Base-by-base conservation (phyloP, 2,797 vertebrate genomes). In the Pristis pectinata region DNA sequence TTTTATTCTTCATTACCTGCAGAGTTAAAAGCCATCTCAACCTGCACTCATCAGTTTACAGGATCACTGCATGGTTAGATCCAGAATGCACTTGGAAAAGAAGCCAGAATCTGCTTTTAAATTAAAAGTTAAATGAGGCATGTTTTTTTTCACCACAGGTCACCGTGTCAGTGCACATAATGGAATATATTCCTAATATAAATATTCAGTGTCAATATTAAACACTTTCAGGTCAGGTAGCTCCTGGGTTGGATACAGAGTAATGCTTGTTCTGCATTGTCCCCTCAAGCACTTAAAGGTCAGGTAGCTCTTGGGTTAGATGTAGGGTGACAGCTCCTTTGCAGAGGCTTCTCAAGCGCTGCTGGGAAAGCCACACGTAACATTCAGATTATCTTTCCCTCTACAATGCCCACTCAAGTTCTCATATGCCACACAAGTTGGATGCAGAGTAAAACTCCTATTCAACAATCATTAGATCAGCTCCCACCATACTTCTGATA, bases 271-370 rank as follows among this genome's bases (percentile, higher is more conserved):
- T 67, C 53, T 67, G 61, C 61, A 41, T 41, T 41, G 64, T 67
- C n/a, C 61, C 87, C 87, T 41, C 59, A 37, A 91, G 87, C 87
- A 67, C 61, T 91, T 19, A 24, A 8, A 91, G 87, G 59, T 91
- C 87, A 91, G 61, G 61, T 64, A n/a, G 34, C 56, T 89, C 85
- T 61, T 61, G 56, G 85, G 85, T 89, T 89, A 89, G 85, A 89
- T 89, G 85, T 61, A n/a, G 59, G 85, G 34, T 61, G 53, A 89
- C 85, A 64, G 56, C 87, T 67, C n/a, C 17, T 67, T n/a, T 91
- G n/a, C 22, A 24, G 17, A 37, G 59, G 87, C 3, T 91, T 91
- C 17, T 41, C 61, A 27, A 41, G 59, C 61, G 13, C 59, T 91
- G 87, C 59, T 87, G 67, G 61, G 19, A 37, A 91, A 37, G 17